Base-by-base conservation (phyloP, 64 coral and sea anemone genomes). In the Exaiptasia diaphana region DNA sequence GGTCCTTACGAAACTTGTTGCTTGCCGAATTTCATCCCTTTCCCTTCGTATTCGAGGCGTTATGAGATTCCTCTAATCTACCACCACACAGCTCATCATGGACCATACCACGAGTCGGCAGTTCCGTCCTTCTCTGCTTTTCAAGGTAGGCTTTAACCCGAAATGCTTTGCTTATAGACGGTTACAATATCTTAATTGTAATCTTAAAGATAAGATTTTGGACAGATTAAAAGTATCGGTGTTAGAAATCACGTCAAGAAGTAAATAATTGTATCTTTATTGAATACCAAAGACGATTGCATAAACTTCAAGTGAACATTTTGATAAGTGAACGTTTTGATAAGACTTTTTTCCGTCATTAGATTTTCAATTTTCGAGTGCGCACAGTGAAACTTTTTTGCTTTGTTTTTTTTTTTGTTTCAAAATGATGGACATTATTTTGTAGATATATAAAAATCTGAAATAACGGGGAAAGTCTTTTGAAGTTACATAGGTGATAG, bases 31-130 rank as follows among this genome's bases (percentile, higher is more conserved):
- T 83, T 88, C 64, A 7, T 93, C 22, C 65, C 91, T 0, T 88
- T 88, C 52, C 85, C 80, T n/a, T 50, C 85, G 3, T 93, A 83
- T 48, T n/a, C 85, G 12, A 41, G 63, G 3, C 80, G 91, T 5
- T 80, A 30, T 26, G 91, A 93, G n/a, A 55, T 93, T 13, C 85
- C 91, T 4, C 89, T 76, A 39, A 33, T 93, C 15, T 93, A 93
- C 30, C 91, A 83, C 30, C 85, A 87, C 41, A 6, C 53, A n/a
- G 33, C 21, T 20, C 49, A 4, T 42, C 91, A 82, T 41, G 71
- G 82, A 4, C 38, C 36, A 15, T 53, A 60, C 0, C 85, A 77
- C 38, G 63, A 84, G 8, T 74, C 79, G 28, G 59, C 83, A 18
- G 67, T 75, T 35, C 50, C 82, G 1, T 41, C 74, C 28, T 83